These are phyloP conservation scores for Trogon surrucura DNA, from an alignment of 2,113 vertebrate species.

Conservation along the genomic window DNA sequence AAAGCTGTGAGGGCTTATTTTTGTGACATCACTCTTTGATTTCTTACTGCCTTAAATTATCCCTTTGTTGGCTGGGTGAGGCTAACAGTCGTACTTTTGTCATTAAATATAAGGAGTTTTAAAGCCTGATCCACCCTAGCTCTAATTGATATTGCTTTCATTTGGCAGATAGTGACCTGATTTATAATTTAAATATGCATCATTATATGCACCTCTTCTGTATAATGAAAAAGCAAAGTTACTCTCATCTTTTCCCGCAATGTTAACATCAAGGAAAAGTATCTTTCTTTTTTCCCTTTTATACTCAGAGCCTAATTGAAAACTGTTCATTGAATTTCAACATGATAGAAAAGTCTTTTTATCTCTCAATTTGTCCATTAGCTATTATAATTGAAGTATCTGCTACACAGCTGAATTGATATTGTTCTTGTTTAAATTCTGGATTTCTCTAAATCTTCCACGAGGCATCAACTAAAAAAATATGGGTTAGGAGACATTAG, in stretches of 20 bases:
- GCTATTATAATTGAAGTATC: constrained; percentile 84
- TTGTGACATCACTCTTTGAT: constrained; percentile 86
- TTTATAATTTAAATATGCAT: constrained; percentile 89
- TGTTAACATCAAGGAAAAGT: constrained; percentile 85
- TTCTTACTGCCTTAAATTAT: constrained; percentile 87
- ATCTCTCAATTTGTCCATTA: constrained; percentile 88
- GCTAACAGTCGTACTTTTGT: constrained; percentile 86
- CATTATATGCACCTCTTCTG: constrained; percentile 82
- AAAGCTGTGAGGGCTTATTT: constrained; percentile 85
- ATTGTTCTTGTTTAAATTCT: constrained; percentile 82
- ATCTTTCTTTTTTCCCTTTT: constrained; percentile 77
- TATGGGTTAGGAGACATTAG: neutral
- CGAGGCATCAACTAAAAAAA: constrained; percentile 63
- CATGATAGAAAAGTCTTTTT: constrained; percentile 84
- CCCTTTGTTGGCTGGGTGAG: constrained; percentile 83
- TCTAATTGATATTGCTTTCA: constrained; percentile 88
- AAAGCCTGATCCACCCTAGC: constrained; percentile 81
- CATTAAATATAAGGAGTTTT: constrained; percentile 88
- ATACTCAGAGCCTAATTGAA: constrained; percentile 84
- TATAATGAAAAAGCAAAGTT: constrained; percentile 81
- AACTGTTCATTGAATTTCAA: constrained; percentile 86
- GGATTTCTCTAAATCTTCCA: constrained; percentile 76
- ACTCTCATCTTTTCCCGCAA: constrained; percentile 82
- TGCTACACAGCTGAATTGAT: constrained; percentile 79
- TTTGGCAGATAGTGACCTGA: constrained; percentile 85